Evolutionary conservation across 2,113 vertebrate species (phyloP).

Genomic region (Formicarius rufipectus): DNA sequence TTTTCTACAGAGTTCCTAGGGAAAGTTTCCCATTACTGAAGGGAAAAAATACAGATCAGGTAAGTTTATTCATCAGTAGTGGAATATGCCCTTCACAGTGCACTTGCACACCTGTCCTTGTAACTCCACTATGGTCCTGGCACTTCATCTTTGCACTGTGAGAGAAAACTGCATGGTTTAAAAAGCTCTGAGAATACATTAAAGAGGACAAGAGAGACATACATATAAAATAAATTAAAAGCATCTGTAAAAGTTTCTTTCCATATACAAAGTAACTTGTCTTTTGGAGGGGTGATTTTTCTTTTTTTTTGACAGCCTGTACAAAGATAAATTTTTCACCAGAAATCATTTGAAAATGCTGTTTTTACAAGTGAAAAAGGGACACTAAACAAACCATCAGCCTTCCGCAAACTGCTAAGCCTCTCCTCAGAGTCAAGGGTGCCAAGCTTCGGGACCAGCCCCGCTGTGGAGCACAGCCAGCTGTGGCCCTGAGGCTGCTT

Average conservation of each 20-base stretch:
- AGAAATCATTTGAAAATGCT: constrained; percentile 74
- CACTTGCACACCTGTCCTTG: neutral
- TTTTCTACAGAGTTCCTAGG: constrained; percentile 60
- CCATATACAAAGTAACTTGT: constrained; percentile 87
- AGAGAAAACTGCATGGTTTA: neutral
- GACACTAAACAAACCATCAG: neutral
- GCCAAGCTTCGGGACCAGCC: neutral
- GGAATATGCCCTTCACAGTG: constrained; percentile 13
- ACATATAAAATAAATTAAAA: constrained; percentile 90
- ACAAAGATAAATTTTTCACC: constrained; percentile 77
- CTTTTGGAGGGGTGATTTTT: constrained; percentile 33
- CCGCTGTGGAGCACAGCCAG: neutral
- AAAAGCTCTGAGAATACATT: constrained; percentile 17
- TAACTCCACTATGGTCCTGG: neutral
- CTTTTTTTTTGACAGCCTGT: constrained; percentile 72
- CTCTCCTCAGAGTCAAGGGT: neutral
- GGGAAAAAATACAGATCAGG: constrained; percentile 29
- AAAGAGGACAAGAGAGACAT: constrained; percentile 64
- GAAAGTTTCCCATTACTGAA: constrained; percentile 11
- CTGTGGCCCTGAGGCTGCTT: neutral
- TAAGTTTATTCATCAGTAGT: constrained; percentile 42
- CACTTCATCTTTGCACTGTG: neutral
- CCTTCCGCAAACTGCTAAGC: neutral
- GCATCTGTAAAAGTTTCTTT: constrained; percentile 80
- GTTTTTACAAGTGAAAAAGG: neutral